Evolutionary conservation across 92 coral and sea anemone species (phyloP), one percentile per base, ranked within the genome.

Genomic region (Metridium senile): DNA sequence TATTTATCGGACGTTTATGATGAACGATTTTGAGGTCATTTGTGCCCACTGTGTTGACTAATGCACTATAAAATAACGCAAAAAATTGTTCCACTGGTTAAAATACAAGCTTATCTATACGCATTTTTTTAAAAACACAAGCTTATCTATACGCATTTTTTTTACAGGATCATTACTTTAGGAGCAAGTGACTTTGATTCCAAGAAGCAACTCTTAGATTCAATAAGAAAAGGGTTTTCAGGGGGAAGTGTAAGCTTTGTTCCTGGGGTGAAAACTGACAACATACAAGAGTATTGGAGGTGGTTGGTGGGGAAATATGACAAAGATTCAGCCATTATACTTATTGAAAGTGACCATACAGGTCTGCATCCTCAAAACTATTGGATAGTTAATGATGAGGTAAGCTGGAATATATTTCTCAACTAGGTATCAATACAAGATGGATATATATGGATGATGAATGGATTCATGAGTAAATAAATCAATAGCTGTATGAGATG

Each of bases 141-240:
- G n/a, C n/a, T n/a, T n/a, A n/a, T n/a, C n/a, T n/a, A n/a, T n/a
- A n/a, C n/a, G n/a, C 25, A 3, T 35, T 35, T 21, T 30, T 66
- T 21, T 17, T 9, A 6, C 46, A 77, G 80, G 52, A 20, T 74
- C 47, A 62, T 72, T 19, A 45, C 66, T 29, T 29, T 81, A 34
- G 62, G 62, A 62, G 86, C 72, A 28, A 81, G 86, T 53, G 82
- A 74, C 25, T 81, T 81, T 34, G 74, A 81, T 45, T 61, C 80
- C 3, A 61, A 81, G 30, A 74, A 62, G 54, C 72, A 63, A 49
- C 30, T 74, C 17, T 25, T 81, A 23, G 82, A 72, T 9, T 59
- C 81, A 2, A 0, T 74, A 25, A 26, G 82, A 63, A 20, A 33
- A 26, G 64, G 73, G 19, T 81, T 81, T 81, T 81, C 86, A 45